A percentile compares a stretch with the other conserved stretches of the same genome.
These are phyloP conservation scores for Leptothorax acervorum DNA, from an alignment of 2,888 invertebrate genomes.

Conservation along the genomic window DNA sequence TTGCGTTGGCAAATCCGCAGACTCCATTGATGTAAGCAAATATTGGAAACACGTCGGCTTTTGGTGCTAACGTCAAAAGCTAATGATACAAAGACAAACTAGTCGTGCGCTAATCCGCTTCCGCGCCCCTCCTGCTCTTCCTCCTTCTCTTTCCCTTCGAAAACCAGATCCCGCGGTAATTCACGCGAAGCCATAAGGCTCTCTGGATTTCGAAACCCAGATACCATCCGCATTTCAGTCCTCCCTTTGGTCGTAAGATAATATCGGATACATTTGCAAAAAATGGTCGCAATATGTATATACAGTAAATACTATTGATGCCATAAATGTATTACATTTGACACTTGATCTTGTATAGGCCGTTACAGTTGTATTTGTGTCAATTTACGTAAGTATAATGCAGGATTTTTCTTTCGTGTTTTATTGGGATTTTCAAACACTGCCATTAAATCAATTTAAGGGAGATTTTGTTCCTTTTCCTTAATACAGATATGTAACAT, in stretches of 20 bases:
- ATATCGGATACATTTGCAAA: conserved; percentile 30
- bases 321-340: conserved; percentile 22
- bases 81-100: conserved; percentile 84
- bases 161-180: conserved; percentile 39
- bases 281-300: neutral
- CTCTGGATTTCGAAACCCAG: neutral
- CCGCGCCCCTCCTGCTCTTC: conserved; percentile 7
- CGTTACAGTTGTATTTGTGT: neutral
- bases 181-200: conserved; percentile 38
- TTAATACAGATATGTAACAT: neutral
- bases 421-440: neutral
- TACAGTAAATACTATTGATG: neutral
- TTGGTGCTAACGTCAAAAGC: conserved; percentile 80
- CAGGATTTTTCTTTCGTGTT: neutral
- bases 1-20: conserved; percentile 37
- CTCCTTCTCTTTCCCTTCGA: neutral
- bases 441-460: neutral
- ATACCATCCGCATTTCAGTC: conserved; percentile 5
- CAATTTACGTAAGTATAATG: neutral
- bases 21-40: conserved; percentile 79
- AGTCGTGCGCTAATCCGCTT: conserved; percentile 58
- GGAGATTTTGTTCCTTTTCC: neutral
- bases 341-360: neutral
- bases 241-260: conserved; percentile 23
- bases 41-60: conserved; percentile 63